phyloP scores from a whole-genome alignment of 37 sponge, comb jelly and placozoan species.

The Mnemiopsis leidyi region DNA sequence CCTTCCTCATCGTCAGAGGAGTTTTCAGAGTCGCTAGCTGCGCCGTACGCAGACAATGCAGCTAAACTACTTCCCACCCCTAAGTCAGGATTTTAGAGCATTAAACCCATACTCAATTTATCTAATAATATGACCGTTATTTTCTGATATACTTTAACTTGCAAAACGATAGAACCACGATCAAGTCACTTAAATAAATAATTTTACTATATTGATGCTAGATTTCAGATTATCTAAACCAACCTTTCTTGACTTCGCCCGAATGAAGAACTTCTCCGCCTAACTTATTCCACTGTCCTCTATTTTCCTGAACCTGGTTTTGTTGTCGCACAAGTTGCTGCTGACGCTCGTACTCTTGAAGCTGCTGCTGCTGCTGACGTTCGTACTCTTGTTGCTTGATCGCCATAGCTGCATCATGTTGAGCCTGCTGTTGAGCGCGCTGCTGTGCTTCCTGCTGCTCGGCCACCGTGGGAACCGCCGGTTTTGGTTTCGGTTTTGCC shows the following conservation, averaged over 20 bases:
- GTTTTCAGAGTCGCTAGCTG: constrained; percentile 41
- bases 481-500: constrained; percentile 44
- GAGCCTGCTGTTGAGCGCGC: background rate
- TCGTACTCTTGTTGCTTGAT: background rate
- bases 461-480: background rate
- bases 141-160: no score
- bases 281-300: constrained; percentile 17
- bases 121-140: no score
- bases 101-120: no score
- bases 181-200: no score
- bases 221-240: no score
- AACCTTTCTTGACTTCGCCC: constrained; percentile 9
- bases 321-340: background rate
- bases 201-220: no score
- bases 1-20: background rate
- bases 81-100: background rate
- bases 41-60: constrained; percentile 56
- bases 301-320: background rate
- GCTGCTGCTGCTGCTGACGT: background rate
- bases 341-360: constrained; percentile 18
- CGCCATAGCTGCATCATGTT: background rate
- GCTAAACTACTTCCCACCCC: constrained; percentile 44
- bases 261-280: constrained; percentile 21
- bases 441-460: background rate
- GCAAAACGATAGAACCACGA: no score